Evolutionary conservation across 2,797 vertebrate genomes (phyloP).

Genomic region (Hyperoplus immaculatus): DNA sequence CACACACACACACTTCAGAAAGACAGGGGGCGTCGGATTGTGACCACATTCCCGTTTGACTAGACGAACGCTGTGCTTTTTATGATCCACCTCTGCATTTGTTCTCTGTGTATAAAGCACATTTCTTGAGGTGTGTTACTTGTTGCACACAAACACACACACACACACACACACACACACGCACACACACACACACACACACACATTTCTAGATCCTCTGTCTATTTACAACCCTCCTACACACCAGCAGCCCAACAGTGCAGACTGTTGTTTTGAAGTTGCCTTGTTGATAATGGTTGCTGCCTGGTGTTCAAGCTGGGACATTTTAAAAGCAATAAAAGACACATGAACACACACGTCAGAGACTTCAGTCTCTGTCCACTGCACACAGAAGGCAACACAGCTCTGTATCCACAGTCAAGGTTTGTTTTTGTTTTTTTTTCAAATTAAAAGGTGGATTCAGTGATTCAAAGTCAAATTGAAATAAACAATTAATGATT

Average conservation of each 20-base stretch:
- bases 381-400: neutral
- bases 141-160: constrained; percentile 34
- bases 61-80: constrained; percentile 33
- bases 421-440: too few relatives aligned
- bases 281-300: constrained; percentile 38
- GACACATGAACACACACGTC: neutral
- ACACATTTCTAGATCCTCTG: constrained; percentile 24
- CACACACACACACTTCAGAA: neutral
- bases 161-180: neutral
- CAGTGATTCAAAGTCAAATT: too few relatives aligned
- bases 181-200: constrained; percentile 6
- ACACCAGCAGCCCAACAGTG: constrained; percentile 49
- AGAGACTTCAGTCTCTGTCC: constrained; percentile 7
- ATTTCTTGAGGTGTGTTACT: constrained; percentile 28
- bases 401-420: too few relatives aligned
- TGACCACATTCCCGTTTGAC: constrained; percentile 39
- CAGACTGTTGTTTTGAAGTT: constrained; percentile 41
- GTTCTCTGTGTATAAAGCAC: constrained; percentile 13
- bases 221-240: constrained; percentile 56
- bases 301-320: constrained; percentile 25
- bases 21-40: constrained; percentile 34
- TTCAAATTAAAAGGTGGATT: too few relatives aligned
- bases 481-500: too few relatives aligned
- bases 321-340: constrained; percentile 21
- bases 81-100: constrained; percentile 19